Evolutionary conservation across 2,113 vertebrate genomes (phyloP).

Genomic region (Macrotis lagotis): DNA sequence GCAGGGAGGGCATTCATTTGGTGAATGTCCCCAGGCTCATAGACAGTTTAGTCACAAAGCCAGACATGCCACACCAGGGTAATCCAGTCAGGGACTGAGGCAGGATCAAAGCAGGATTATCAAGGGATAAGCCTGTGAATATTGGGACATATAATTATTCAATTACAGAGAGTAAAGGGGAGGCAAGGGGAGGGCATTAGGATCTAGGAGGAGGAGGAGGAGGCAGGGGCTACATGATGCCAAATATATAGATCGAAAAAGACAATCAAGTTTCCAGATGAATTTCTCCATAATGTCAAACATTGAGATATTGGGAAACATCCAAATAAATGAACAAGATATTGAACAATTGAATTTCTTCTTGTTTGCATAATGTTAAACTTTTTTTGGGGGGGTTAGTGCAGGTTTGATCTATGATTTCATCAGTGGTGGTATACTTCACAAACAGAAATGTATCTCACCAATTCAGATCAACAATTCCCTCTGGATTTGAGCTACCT

Average conservation of each 20-base stretch:
- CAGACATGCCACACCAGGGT: not conserved
- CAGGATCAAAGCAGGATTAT: not conserved
- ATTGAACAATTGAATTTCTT: not conserved
- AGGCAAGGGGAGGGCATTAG: not conserved
- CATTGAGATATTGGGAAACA: not conserved
- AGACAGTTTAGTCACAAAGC: conserved; percentile 1
- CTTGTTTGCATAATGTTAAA: not conserved
- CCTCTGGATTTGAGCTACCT: not conserved
- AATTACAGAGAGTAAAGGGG: conserved; percentile 3
- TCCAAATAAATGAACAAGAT: not conserved
- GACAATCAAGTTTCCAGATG: not conserved
- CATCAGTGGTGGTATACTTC: not conserved
- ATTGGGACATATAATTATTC: conserved; percentile 3
- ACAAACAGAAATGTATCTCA: not conserved
- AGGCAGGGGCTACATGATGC: not conserved
- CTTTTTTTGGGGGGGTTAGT: not conserved
- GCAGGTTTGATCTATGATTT: not conserved
- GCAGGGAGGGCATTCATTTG: not conserved
- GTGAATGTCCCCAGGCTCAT: not conserved
- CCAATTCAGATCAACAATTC: not conserved
- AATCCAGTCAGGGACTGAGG: conserved; percentile 1
- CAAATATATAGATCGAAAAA: not conserved
- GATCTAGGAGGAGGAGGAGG: not conserved
- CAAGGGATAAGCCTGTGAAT: not conserved
- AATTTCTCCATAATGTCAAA: not conserved